A percentile compares a stretch with the other conserved stretches of the same genome.
Conservation (phyloP, 2,797 vertebrate species). For the Microhierax caerulescens region DNA sequence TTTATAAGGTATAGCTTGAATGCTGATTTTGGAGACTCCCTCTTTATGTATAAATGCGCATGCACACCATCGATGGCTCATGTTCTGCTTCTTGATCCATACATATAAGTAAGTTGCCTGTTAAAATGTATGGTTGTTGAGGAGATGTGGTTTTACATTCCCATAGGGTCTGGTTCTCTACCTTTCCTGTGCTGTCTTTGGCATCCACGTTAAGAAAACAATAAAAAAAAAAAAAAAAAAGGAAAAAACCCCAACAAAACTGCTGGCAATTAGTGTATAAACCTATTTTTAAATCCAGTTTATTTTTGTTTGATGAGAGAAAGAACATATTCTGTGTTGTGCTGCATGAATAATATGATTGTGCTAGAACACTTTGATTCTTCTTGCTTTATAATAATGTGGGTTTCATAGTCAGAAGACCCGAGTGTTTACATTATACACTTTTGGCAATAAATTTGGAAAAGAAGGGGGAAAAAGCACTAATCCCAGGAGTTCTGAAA, state of each 20-base stretch:
- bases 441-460: constrained; percentile 68
- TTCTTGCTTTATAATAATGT: constrained; percentile 1
- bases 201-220: constrained; percentile 28
- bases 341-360: constrained; percentile 51
- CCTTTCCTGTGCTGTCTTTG: constrained; percentile 50
- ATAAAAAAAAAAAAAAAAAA: background rate
- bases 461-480: constrained; percentile 67
- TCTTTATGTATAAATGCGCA: background rate
- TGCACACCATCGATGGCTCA: background rate
- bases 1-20: constrained; percentile 15
- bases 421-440: constrained; percentile 38
- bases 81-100: background rate
- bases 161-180: constrained; percentile 31
- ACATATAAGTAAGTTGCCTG: background rate
- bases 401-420: constrained; percentile 24
- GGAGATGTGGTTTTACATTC: constrained; percentile 26
- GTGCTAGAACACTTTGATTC: constrained; percentile 11
- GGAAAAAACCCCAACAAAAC: background rate
- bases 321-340: background rate
- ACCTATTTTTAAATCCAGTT: constrained; percentile 8
- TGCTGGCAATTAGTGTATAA: background rate
- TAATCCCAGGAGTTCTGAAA: constrained; percentile 73
- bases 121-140: background rate
- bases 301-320: constrained; percentile 11
- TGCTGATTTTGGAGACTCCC: constrained; percentile 35